Conservation (phyloP, 2,888 invertebrate genomes). For the Orchesellides sinensis region DNA sequence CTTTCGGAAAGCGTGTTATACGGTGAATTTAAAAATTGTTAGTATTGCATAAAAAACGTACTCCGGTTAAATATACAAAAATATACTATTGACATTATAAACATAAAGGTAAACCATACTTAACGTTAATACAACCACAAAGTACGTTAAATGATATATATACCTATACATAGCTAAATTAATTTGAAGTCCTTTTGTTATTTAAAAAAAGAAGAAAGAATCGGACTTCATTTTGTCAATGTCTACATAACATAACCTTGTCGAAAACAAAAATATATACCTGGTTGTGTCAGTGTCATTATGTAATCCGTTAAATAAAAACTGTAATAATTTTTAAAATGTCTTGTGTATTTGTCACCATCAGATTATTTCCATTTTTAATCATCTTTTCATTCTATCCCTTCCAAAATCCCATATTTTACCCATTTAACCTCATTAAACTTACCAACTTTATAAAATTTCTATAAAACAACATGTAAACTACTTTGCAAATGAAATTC, state of each 20-base stretch:
- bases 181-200: neutral
- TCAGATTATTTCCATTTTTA: neutral
- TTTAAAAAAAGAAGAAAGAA: too few species aligned
- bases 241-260: neutral
- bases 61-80: too few species aligned
- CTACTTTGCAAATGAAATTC: too few species aligned
- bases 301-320: conserved; percentile 28
- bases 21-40: too few species aligned
- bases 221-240: too few species aligned
- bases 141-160: neutral
- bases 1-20: too few species aligned
- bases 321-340: neutral
- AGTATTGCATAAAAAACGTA: too few species aligned
- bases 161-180: neutral
- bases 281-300: conserved; percentile 23
- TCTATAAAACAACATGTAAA: neutral
- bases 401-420: neutral
- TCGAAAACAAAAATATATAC: conserved; percentile 10
- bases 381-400: neutral
- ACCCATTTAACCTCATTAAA: too few species aligned
- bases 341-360: neutral
- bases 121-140: neutral
- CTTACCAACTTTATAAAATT: too few species aligned
- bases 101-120: neutral
- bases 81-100: too few species aligned